Base-by-base conservation (phyloP, 2,113 vertebrate genomes). In the Coreoperca whiteheadi region DNA sequence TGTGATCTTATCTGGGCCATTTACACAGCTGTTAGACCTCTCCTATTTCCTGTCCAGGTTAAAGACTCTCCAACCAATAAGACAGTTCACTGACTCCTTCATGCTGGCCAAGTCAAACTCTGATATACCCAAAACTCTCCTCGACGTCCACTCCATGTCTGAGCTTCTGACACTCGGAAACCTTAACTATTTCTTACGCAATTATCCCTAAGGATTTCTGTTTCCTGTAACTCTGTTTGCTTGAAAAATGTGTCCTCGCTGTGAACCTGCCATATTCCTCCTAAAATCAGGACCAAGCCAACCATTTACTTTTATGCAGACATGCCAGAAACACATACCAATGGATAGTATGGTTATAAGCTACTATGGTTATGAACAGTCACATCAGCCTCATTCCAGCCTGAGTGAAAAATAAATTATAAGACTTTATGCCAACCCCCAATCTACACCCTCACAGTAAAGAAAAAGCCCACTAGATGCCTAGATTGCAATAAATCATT, bases 401-500 rank as follows among this genome's bases (percentile, higher is more conserved):
- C 25, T 20, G 50, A 72, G 43, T 63, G 48, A 85, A 83, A 87
- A 79, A 73, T 57, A 71, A 71, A 82, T 84, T 54, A 69, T 28
- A 46, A 67, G 32, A 69, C 65, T 64, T 66, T 15, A 65, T 79
- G 66, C 39, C 75, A 64, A 43, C 72, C 53, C 65, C 79, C 71
- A 66, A 8, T 76, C 63, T 80, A 21, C 69, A 66, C 69, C 37
- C n/a, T 82, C 75, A 51, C n/a, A 76, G 66, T 23, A 21, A 37
- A 86, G 66, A 83, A 84, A 91, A 89, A 84, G 16, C 60, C 75
- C 30, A 75, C 71, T 56, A 59, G 70, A 81, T 81, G 83, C 56
- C 78, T 61, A 0, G 1, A 73, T 71, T 48, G 77, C 57, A 83
- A 90, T 91, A 79, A 89, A 92, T 87, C 85, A 92, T 90, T 77